Percentiles rank a stretch among this genome's conserved stretches.
These are phyloP conservation scores for Ardeotis arabs DNA, from an alignment of 2,113 vertebrate species.

Conservation along the genomic window DNA sequence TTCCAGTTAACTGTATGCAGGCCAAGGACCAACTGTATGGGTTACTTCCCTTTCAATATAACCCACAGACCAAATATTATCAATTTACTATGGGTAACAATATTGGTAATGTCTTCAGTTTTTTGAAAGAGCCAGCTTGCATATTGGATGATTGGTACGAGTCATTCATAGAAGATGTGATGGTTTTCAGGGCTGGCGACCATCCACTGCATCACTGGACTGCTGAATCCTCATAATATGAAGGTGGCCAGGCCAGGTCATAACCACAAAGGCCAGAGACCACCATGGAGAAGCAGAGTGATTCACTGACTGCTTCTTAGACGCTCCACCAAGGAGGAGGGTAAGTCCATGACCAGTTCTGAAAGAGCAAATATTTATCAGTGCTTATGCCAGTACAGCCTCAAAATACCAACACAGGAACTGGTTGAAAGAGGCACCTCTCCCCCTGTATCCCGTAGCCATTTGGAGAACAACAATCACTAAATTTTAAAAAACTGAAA, in stretches of 20 bases:
- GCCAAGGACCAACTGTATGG: background rate
- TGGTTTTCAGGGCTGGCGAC: background rate
- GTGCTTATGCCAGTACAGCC: background rate
- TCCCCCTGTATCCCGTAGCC: background rate
- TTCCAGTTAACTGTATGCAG: background rate
- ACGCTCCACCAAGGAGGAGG: background rate
- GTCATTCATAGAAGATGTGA: background rate
- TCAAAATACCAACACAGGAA: background rate
- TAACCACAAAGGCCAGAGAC: background rate
- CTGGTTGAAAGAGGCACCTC: background rate
- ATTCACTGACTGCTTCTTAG: background rate
- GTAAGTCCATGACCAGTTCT: background rate
- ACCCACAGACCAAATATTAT: background rate
- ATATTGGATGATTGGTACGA: background rate
- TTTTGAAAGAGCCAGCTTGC: background rate
- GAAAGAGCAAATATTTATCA: background rate
- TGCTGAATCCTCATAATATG: fast-evolving
- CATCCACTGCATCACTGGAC: background rate
- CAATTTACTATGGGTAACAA: background rate
- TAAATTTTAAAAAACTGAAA: background rate
- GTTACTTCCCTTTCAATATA: background rate
- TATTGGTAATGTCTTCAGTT: background rate
- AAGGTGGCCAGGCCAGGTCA: background rate
- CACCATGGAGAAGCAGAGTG: background rate
- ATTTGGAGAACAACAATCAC: background rate